Percentiles rank a stretch among this genome's conserved stretches.
Conservation (phyloP, 2,113 vertebrate genomes). For the Felis catus region DNA sequence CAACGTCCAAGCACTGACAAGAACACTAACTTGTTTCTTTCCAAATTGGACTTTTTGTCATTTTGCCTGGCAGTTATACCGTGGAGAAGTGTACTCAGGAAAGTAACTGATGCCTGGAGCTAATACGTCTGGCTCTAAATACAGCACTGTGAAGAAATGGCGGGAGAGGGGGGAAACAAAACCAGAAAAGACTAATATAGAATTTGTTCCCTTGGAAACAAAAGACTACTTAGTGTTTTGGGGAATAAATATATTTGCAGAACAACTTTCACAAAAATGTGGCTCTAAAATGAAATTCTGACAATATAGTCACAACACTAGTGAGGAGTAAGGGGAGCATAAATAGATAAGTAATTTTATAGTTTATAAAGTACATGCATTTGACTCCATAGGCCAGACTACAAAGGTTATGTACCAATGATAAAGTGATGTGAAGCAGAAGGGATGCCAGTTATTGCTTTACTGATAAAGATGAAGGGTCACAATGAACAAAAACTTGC, state of each 20-base stretch:
- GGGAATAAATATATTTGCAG: constrained; percentile 31
- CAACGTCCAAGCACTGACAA: constrained; percentile 41
- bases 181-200: constrained; percentile 33
- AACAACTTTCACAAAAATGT: constrained; percentile 15
- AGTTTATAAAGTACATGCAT: background rate
- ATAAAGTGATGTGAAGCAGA: background rate
- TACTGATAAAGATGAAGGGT: background rate
- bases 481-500: background rate
- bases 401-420: background rate
- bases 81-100: background rate
- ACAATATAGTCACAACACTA: constrained; percentile 13
- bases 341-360: background rate
- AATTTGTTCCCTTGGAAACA: constrained; percentile 71
- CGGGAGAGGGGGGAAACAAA: background rate
- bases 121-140: constrained; percentile 60
- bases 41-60: background rate
- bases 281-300: constrained; percentile 48
- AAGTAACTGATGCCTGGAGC: constrained; percentile 48
- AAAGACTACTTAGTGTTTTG: constrained; percentile 51
- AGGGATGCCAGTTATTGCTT: background rate
- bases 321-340: background rate
- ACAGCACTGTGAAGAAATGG: background rate
- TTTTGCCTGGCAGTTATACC: constrained; percentile 38
- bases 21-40: constrained; percentile 19
- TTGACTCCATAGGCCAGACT: background rate